Evolutionary conservation across 1,140 invertebrate species (phyloP).

Genomic region (Olivierus martensii): DNA sequence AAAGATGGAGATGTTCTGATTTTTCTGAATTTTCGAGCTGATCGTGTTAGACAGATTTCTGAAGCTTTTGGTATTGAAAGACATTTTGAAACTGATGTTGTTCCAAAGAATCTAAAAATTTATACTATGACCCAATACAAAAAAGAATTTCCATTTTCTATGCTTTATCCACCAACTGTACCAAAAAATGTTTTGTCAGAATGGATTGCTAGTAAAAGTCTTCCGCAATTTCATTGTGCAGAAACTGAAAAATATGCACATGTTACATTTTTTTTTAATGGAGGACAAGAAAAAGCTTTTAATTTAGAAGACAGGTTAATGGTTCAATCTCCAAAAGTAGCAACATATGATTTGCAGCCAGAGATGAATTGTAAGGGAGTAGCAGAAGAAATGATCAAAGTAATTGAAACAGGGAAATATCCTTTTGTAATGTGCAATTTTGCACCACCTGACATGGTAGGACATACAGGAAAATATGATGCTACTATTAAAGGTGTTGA

Average conservation of each 20-base stretch:
- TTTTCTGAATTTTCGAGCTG: slow-evolving; percentile 36
- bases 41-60: slow-evolving; percentile 34
- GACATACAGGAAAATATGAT: slow-evolving; percentile 36
- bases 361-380: slow-evolving; percentile 35
- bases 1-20: slow-evolving; percentile 35
- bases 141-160: slow-evolving; percentile 32
- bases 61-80: slow-evolving; percentile 31
- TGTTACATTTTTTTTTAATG: slow-evolving; percentile 39
- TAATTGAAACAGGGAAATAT: slow-evolving; percentile 29
- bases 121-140: slow-evolving; percentile 37
- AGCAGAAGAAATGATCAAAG: slow-evolving; percentile 33
- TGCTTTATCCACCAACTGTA: slow-evolving; percentile 31
- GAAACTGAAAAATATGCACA: slow-evolving; percentile 40
- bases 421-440: slow-evolving; percentile 39
- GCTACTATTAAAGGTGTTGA: slow-evolving; percentile 33
- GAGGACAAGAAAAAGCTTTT: slow-evolving; percentile 33
- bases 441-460: slow-evolving; percentile 38
- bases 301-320: slow-evolving; percentile 31
- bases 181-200: slow-evolving; percentile 35
- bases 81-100: slow-evolving; percentile 28
- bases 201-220: slow-evolving; percentile 27
- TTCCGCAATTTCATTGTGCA: slow-evolving; percentile 35
- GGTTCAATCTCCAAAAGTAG: slow-evolving; percentile 38
- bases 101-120: slow-evolving; percentile 23
- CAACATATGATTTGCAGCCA: slow-evolving; percentile 35